Evolutionary conservation across 2,113 vertebrate genomes (phyloP).

Genomic region (Tinamus guttatus): DNA sequence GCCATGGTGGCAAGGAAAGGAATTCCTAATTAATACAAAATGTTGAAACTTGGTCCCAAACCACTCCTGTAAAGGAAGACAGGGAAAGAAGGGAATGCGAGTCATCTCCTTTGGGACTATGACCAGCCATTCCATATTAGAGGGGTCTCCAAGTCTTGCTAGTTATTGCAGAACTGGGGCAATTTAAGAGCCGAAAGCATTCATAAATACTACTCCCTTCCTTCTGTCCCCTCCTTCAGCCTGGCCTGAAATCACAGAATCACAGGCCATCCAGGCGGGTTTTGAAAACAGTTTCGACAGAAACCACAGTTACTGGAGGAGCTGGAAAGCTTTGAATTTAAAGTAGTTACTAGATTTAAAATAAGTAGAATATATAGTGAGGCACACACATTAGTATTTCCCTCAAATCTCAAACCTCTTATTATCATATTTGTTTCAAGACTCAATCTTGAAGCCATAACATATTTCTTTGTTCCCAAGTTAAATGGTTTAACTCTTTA

Average conservation of each 20-base stretch:
- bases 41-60: background rate
- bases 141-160: background rate
- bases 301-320: background rate
- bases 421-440: background rate
- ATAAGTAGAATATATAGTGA: background rate
- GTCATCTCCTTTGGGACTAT: background rate
- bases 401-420: background rate
- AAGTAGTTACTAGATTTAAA: background rate
- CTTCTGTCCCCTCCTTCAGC: background rate
- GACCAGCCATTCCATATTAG: background rate
- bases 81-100: background rate
- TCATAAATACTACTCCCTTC: background rate
- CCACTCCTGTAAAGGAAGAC: background rate
- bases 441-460: background rate
- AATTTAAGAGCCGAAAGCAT: background rate
- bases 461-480: background rate
- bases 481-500: background rate
- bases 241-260: background rate
- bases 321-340: background rate
- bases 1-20: background rate
- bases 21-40: background rate
- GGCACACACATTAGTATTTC: background rate
- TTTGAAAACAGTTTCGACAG: background rate
- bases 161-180: background rate
- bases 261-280: no score